Conservation (phyloP, 2,888 invertebrate species). For the Drosophila merina region DNA sequence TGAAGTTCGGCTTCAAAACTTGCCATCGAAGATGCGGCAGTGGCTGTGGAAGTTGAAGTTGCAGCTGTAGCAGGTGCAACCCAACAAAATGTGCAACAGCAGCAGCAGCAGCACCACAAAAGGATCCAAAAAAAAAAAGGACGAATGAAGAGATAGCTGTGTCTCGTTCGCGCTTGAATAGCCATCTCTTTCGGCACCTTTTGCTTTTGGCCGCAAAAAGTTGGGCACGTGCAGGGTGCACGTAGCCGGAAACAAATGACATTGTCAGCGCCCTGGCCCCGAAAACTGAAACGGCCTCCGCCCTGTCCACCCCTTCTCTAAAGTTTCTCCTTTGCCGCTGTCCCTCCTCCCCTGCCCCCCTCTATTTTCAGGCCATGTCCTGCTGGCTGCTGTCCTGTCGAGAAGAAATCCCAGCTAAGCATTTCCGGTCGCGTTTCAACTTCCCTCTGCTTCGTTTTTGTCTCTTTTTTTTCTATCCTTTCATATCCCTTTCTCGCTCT, state of each 20-base stretch:
- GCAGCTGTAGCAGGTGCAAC: constrained; percentile 34
- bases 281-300: constrained; percentile 20
- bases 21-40: constrained; percentile 18
- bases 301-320: too few species aligned
- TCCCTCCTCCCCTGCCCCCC: constrained; percentile 6
- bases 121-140: constrained; percentile 20
- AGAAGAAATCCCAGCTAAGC: constrained; percentile 74
- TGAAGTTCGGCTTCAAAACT: constrained; percentile 48
- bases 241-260: constrained; percentile 76
- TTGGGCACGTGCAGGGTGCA: constrained; percentile 70
- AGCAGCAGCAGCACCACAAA: not conserved
- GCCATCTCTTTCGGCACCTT: constrained; percentile 1
- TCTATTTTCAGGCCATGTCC: not conserved
- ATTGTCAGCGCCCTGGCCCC: constrained; percentile 64
- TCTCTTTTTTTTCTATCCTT: not conserved
- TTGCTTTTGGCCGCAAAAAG: constrained; percentile 30
- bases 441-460: not conserved
- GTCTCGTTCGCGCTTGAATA: not conserved
- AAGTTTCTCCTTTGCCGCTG: not conserved
- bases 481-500: not conserved
- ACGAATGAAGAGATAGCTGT: constrained; percentile 9
- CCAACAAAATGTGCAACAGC: constrained; percentile 2
- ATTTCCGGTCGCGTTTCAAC: constrained; percentile 62
- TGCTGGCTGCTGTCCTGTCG: constrained; percentile 10
- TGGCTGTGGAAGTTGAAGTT: constrained; percentile 4